Base-by-base conservation (phyloP, 2,888 invertebrate genomes). In the Tiliacea aurago region DNA sequence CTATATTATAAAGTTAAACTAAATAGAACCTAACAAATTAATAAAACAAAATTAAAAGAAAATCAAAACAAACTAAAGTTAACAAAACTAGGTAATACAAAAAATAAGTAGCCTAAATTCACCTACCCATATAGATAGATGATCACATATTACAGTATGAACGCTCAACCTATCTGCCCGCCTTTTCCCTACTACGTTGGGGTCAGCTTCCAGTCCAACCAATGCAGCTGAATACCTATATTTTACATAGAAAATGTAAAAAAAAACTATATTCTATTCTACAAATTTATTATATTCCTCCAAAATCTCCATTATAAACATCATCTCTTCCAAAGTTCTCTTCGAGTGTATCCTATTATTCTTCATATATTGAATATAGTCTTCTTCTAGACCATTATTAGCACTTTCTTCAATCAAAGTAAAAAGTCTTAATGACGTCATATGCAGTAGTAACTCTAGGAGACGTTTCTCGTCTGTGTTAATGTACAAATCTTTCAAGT, bases 401-500 rank as follows among this genome's bases (percentile, higher is more conserved):
- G 91, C 78, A 15, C 90, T 90, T 0, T 90, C 81, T 81, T 95
- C 95, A 80, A 95, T 83, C 4, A 91, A 59, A 3, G 81, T 86
- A 0, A 95, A 75, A 1, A 95, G 75, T 80, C 90, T 91, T 4
- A 90, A 69, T 0, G 90, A 73, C 0, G 84, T 76, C 0, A 95
- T 15, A 77, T 96, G 96, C 0, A 95, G 76, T 0, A 95, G 41
- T 0, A 95, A 18, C 79, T 90, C 88, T 0, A 93, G 71, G 0
- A 91, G 53, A 6, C 88, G 78, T n/a, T 90, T 91, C 3, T 83
- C 86, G 0, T 81, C 77, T 0, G 87, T 79, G 0, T 78, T 80
- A 1, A 95, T 45, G 65, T 93, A 94, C 0, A 94, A 51, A 1
- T 90, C 85, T 78, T 92, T 93, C 0, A 95, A 66, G 37, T 94